Conservation (phyloP, 2,113 vertebrate species). For the Phaetusa simplex region DNA sequence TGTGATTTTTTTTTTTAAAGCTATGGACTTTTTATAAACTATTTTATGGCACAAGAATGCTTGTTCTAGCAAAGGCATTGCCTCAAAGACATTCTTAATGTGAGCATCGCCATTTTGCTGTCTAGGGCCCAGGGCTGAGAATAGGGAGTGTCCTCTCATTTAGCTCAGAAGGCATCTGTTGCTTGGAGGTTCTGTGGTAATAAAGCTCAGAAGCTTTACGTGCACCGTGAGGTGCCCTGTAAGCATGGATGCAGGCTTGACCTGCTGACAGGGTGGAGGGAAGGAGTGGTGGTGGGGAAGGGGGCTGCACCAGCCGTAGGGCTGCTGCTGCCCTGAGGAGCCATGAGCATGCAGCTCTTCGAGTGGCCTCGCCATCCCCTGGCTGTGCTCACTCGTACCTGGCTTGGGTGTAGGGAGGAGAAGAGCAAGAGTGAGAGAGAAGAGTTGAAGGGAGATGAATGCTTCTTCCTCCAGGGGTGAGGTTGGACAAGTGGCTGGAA, state of each 20-base stretch:
- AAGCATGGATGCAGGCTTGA: background rate
- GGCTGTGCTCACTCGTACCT: background rate
- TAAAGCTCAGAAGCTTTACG: background rate
- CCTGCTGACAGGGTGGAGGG: background rate
- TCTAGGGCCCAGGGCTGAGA: background rate
- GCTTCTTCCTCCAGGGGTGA: background rate
- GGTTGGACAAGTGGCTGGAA: background rate
- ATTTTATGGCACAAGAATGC: background rate
- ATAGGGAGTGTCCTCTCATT: fast-evolving
- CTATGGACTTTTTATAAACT: background rate
- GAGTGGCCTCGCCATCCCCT: background rate
- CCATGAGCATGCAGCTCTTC: background rate
- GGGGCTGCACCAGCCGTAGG: fast-evolving
- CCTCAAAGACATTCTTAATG: fast-evolving
- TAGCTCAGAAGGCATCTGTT: background rate
- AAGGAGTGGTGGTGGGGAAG: background rate
- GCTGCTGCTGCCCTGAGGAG: background rate
- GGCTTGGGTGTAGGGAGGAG: background rate
- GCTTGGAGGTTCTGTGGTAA: background rate
- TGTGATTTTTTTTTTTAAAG: background rate
- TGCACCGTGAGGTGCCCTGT: background rate
- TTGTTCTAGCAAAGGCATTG: background rate
- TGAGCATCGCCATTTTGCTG: fast-evolving
- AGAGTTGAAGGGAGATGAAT: background rate
- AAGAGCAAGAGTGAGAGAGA: background rate